phyloP scores from a whole-genome alignment of 2,888 invertebrate genomes.

The Andrena fulva region DNA sequence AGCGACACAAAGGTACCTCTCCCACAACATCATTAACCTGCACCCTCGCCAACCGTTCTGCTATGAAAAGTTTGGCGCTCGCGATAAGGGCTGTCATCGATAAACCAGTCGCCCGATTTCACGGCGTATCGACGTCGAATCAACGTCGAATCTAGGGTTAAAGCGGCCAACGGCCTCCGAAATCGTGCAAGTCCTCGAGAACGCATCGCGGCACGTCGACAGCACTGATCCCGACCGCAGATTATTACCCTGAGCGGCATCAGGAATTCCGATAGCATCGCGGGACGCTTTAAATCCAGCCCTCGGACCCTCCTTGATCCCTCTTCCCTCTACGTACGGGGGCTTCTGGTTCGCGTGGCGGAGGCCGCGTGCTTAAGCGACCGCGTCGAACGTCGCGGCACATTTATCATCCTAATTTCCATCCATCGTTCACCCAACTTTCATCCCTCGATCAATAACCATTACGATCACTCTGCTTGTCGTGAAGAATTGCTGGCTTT shows the following conservation, averaged over 20 bases:
- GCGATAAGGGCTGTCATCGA: background rate
- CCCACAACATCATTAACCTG: background rate
- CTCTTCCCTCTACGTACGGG: background rate
- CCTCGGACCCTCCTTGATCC: background rate
- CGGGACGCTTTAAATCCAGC: slow-evolving; percentile 10
- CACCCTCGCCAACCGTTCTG: background rate
- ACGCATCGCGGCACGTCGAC: background rate
- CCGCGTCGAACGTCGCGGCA: background rate
- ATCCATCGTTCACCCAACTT: slow-evolving; percentile 30
- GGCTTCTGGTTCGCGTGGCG: background rate
- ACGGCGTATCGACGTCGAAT: no score
- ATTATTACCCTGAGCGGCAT: background rate
- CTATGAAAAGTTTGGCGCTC: background rate
- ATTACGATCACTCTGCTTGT: background rate
- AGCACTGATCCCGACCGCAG: background rate
- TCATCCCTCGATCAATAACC: slow-evolving; percentile 41
- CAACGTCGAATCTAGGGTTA: background rate
- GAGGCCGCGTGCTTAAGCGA: background rate
- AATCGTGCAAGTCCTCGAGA: background rate
- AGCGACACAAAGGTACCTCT: background rate
- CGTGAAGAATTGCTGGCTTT: background rate
- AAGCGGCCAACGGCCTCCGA: background rate
- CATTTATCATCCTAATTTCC: slow-evolving; percentile 45
- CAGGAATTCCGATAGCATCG: background rate
- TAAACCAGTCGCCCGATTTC: background rate